Conservation (phyloP, 1,140 invertebrate genomes). For the Helicoverpa armigera region DNA sequence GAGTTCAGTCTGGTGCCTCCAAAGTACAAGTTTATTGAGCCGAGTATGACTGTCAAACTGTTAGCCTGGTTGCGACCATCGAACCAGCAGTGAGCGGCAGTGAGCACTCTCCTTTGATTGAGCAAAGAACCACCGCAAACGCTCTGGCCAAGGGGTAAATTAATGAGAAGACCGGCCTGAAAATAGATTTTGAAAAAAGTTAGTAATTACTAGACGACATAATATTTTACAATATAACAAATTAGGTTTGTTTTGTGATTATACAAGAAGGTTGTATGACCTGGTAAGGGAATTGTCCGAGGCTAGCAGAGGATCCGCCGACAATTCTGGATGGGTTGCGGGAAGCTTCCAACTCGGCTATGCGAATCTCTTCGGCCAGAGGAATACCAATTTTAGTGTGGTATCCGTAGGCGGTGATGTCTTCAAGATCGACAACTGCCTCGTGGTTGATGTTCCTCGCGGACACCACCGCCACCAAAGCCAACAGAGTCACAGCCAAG, state of each 20-base stretch:
- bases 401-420: slow-evolving; percentile 61
- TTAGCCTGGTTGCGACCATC: slow-evolving; percentile 56
- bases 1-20: slow-evolving; percentile 63
- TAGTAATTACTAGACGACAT: too few relatives aligned
- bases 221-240: too few relatives aligned
- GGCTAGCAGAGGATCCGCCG: slow-evolving; percentile 55
- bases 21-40: slow-evolving; percentile 61
- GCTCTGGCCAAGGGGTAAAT: slow-evolving; percentile 45
- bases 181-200: not conserved
- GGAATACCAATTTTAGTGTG: slow-evolving; percentile 58
- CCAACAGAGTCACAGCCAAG: slow-evolving; percentile 11
- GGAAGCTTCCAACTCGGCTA: slow-evolving; percentile 50
- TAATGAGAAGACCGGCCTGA: slow-evolving; percentile 62
- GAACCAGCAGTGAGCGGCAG: slow-evolving; percentile 69
- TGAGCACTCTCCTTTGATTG: slow-evolving; percentile 54
- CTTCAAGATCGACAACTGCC: slow-evolving; percentile 47
- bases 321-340: slow-evolving; percentile 52
- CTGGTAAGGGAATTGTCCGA: slow-evolving; percentile 64
- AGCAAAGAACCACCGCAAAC: slow-evolving; percentile 64
- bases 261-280: slow-evolving; percentile 36
- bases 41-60: slow-evolving; percentile 57
- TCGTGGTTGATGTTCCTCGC: slow-evolving; percentile 21
- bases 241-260: not conserved
- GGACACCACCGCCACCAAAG: slow-evolving; percentile 9
- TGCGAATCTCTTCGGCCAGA: slow-evolving; percentile 50